phyloP scores from a whole-genome alignment of 2,888 invertebrate genomes.

The Eupithecia vulgata region DNA sequence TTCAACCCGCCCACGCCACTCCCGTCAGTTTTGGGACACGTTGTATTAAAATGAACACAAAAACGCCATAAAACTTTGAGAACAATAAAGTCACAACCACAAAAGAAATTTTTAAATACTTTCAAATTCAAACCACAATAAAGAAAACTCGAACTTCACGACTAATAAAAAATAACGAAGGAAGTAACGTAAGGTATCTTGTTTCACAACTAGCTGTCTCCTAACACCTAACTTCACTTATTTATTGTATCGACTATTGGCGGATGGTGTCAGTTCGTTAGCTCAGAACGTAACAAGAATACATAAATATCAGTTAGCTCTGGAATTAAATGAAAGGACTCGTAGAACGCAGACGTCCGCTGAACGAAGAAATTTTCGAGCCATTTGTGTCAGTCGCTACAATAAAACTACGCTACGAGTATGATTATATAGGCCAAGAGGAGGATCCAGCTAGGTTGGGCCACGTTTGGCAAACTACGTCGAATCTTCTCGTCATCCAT shows the following conservation, averaged over 20 bases:
- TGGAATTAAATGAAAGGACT: conserved; percentile 11
- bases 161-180: neutral
- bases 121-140: neutral
- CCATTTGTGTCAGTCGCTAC: too few relatives aligned
- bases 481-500: too few relatives aligned
- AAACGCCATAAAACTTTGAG: neutral
- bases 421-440: too few relatives aligned
- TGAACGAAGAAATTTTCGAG: neutral
- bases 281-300: conserved; percentile 34
- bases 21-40: neutral
- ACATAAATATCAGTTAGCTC: conserved; percentile 28
- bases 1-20: too few relatives aligned
- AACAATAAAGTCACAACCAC: neutral
- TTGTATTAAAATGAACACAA: neutral
- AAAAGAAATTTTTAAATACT: neutral
- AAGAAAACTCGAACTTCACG: neutral
- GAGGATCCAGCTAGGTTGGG: too few relatives aligned
- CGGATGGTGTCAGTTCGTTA: conserved; percentile 42
- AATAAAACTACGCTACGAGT: too few relatives aligned
- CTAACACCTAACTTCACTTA: conserved; percentile 22
- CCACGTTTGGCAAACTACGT: too few relatives aligned
- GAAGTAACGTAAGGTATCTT: neutral
- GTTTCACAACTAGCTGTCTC: neutral
- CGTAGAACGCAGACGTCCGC: neutral
- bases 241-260: conserved; percentile 38